These are phyloP conservation scores for Phocoena sinus DNA, from an alignment of 2,113 vertebrate genomes.

Conservation along the genomic window DNA sequence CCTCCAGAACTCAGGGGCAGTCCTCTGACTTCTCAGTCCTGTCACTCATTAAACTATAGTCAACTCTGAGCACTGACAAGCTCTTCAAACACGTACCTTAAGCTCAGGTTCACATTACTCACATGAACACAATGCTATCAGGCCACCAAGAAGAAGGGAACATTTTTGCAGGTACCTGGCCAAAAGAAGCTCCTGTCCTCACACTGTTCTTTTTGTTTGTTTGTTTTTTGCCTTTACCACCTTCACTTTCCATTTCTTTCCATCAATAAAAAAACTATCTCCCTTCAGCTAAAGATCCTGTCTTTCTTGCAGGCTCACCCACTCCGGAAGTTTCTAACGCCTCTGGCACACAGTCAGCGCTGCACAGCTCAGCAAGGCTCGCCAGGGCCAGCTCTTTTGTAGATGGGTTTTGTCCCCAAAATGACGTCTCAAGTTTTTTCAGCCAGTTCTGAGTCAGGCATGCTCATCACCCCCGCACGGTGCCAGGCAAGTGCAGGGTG, in stretches of 20 bases:
- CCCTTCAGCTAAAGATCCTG: neutral
- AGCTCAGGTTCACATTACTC: neutral
- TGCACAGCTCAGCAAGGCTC: neutral
- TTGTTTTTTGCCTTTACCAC: neutral
- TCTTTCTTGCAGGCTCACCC: neutral
- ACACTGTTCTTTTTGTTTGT: neutral
- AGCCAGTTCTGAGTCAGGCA: neutral
- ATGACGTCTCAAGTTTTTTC: neutral
- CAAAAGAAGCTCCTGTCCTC: neutral
- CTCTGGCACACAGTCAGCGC: neutral
- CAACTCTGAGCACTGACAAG: neutral
- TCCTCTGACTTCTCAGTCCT: neutral
- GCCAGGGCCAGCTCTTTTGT: too few species aligned
- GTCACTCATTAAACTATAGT: neutral
- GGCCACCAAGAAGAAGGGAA: neutral
- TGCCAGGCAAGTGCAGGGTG: neutral
- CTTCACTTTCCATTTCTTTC: neutral
- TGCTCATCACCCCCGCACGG: rapidly evolving
- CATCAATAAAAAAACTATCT: neutral
- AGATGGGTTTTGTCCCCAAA: neutral
- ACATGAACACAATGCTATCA: neutral
- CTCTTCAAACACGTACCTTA: neutral
- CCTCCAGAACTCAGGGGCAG: neutral
- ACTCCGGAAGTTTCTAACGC: neutral
- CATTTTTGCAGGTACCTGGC: neutral